Percentiles rank a stretch among this genome's conserved stretches.
Evolutionary conservation across 2,888 invertebrate genomes (phyloP).

Genomic region (Spialia ferax): DNA sequence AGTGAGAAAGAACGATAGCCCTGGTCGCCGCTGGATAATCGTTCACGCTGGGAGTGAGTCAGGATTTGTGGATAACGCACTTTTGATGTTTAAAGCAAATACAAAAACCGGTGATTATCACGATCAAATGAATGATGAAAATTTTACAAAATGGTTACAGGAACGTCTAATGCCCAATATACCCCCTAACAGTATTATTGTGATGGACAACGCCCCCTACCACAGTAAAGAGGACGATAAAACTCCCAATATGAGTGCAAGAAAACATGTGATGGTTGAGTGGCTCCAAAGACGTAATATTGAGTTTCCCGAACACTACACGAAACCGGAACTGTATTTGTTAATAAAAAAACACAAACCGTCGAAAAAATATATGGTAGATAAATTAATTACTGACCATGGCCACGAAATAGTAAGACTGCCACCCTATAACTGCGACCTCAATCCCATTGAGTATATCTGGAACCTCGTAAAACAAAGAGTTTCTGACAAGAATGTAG

Average conservation of each 20-base stretch:
- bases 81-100: conserved; percentile 8
- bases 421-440: too few species aligned
- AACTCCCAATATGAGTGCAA: background rate
- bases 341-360: background rate
- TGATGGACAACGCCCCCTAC: conserved; percentile 14
- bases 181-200: background rate
- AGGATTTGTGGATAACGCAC: background rate
- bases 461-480: too few species aligned
- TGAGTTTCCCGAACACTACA: background rate
- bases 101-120: conserved; percentile 41
- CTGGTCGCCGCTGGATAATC: conserved; percentile 42
- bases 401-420: too few species aligned
- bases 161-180: background rate
- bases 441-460: too few species aligned
- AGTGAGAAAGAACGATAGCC: conserved; percentile 42
- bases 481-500: too few species aligned
- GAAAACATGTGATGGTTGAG: background rate
- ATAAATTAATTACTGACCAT: background rate
- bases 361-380: background rate
- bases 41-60: conserved; percentile 36
- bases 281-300: background rate
- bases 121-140: conserved; percentile 40
- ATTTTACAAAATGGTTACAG: background rate
- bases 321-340: conserved; percentile 1
- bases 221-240: background rate